Percentiles rank a stretch among this genome's conserved stretches.
phyloP scores from a whole-genome alignment of 2,113 vertebrate genomes.

The Sigmodon hispidus region DNA sequence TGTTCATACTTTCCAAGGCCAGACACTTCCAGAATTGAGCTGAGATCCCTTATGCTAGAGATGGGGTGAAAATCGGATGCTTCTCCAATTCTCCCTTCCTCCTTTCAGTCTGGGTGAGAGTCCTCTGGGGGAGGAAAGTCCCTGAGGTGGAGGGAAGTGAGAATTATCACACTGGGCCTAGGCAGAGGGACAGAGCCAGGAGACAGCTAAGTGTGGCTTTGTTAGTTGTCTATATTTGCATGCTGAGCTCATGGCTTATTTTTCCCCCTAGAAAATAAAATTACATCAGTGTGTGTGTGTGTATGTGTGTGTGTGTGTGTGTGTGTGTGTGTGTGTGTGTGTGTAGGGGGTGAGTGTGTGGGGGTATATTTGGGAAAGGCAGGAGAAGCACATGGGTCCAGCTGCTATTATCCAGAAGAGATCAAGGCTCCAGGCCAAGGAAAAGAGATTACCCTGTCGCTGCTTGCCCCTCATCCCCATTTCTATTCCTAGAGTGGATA shows the following conservation, averaged over 20 bases:
- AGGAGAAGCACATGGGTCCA: not conserved
- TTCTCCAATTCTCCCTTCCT: conserved; percentile 61
- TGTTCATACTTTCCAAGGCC: not conserved
- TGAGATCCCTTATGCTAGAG: not conserved
- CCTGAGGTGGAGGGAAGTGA: conserved; percentile 74
- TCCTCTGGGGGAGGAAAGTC: conserved; percentile 74
- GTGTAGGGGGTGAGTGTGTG: not conserved
- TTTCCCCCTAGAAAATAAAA: conserved; percentile 68
- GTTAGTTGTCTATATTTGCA: conserved; percentile 76
- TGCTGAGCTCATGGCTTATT: conserved; percentile 73
- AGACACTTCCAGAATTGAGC: not conserved
- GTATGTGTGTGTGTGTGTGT: not conserved
- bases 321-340: not conserved
- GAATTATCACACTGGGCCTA: conserved; percentile 7
- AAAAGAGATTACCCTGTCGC: not conserved
- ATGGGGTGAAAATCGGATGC: not conserved
- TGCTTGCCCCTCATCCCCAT: not conserved
- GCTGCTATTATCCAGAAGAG: not conserved
- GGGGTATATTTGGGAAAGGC: conserved; percentile 37
- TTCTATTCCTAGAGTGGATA: not conserved
- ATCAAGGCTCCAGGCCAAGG: not conserved
- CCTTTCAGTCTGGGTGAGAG: conserved; percentile 46
- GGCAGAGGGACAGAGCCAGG: conserved; percentile 38
- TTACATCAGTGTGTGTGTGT: conserved; percentile 67
- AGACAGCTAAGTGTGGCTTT: conserved; percentile 17